Conservation (phyloP, 1,140 invertebrate genomes). For the Pissodes strobi region DNA sequence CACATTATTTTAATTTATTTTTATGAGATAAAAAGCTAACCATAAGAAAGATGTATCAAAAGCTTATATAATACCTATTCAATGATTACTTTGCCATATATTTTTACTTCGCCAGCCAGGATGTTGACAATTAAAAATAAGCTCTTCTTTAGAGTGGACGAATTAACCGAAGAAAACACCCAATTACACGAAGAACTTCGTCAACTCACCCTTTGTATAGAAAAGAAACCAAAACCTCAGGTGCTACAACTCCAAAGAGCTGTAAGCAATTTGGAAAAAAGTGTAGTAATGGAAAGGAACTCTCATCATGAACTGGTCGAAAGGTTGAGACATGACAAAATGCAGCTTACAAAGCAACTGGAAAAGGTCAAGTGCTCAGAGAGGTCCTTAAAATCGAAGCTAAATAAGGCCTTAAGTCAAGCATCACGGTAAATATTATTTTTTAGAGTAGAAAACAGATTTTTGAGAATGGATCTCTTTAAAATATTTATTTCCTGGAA, state of each 20-base stretch:
- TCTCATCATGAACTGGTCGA: conserved; percentile 54
- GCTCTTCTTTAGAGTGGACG: conserved; percentile 41
- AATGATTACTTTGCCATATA: too few relatives aligned
- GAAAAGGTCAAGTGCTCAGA: conserved; percentile 38
- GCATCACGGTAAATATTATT: conserved; percentile 28
- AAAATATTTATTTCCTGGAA: neutral
- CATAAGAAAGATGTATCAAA: too few relatives aligned
- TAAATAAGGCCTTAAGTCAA: conserved; percentile 27
- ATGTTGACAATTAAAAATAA: too few relatives aligned
- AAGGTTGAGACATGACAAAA: conserved; percentile 55
- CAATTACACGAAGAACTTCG: conserved; percentile 40
- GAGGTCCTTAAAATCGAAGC: conserved; percentile 36
- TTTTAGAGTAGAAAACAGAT: neutral
- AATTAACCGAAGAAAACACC: conserved; percentile 45
- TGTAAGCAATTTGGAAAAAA: conserved; percentile 55
- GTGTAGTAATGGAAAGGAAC: conserved; percentile 52
- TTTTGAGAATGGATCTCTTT: neutral
- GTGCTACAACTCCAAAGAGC: conserved; percentile 50
- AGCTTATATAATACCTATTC: too few relatives aligned
- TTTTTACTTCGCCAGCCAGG: too few relatives aligned
- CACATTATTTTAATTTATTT: too few relatives aligned
- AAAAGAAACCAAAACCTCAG: conserved; percentile 41
- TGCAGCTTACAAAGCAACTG: conserved; percentile 38
- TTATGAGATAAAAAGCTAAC: too few relatives aligned
- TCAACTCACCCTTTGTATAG: conserved; percentile 25